Evolutionary conservation across 1,140 invertebrate genomes (phyloP), one percentile per base, ranked within the genome.

Genomic region (Heliconius eleuchia): DNA sequence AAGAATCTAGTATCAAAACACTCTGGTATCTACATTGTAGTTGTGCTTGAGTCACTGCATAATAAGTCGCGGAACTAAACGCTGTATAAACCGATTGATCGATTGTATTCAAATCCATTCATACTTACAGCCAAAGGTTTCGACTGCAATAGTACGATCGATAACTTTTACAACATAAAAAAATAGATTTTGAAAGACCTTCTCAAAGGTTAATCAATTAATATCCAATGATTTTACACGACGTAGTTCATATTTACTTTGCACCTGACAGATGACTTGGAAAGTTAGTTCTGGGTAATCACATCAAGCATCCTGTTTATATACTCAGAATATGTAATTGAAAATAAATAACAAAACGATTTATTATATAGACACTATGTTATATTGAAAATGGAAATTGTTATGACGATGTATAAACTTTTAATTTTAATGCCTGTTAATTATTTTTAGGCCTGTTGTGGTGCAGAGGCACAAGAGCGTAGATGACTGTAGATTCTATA

Each of bases 311-410:
- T 57, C 55, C 55, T 57, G 55, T 57, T 57, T 57, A 57, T 23
- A 57, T 57, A 57, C 55, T 57, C 23, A 57, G 55, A 57, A 57
- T 57, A 57, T 57, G 55, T 57, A 57, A 57, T 57, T 57, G 55
- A 57, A 57, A 23, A 57, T 57, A 57, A 23, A 57, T 23, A 57
- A 23, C n/a, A 57, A 52, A 57, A 23, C 55, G 8, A 57, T 57
- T 57, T 57, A 23, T 57, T 57, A 57, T 57, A n/a, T 23, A 57
- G 55, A 52, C 55, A 57, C 7, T n/a, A 23, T 57, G 55, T 23
- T 57, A 57, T 6, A 57, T 23, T 57, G 55, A n/a, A 57, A 57
- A 57, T 57, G n/a, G 19, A 57, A 19, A 55, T 55, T 55, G 19
- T 55, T 55, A 55, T 55, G n/a, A n/a, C n/a, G 6, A 8, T 46